A percentile compares a stretch with the other conserved stretches of the same genome.
Conservation (phyloP, 2,797 vertebrate species). For the Pseudomugil gertrudae region DNA sequence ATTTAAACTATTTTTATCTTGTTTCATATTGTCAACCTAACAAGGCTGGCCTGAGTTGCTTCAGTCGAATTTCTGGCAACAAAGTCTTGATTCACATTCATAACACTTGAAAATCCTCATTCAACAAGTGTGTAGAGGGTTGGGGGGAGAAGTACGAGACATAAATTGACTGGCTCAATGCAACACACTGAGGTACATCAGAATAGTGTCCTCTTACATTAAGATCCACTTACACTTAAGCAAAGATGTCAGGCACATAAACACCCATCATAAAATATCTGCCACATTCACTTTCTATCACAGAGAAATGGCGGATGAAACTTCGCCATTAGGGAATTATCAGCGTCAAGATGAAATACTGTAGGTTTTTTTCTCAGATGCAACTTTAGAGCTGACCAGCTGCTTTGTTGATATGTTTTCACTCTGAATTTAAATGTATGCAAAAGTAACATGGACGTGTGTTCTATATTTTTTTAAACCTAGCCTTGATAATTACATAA, state of each 20-base stretch:
- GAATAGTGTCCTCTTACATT: conserved; percentile 64
- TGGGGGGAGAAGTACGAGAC: conserved; percentile 33
- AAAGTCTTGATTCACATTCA: conserved; percentile 59
- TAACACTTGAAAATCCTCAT: conserved; percentile 54
- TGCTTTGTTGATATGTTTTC: conserved; percentile 83
- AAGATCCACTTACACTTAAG: conserved; percentile 77
- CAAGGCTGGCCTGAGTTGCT: conserved; percentile 74
- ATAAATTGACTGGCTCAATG: conserved; percentile 46
- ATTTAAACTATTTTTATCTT: conserved; percentile 79
- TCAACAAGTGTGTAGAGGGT: conserved; percentile 41
- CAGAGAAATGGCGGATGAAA: conserved; percentile 54
- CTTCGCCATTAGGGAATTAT: conserved; percentile 48
- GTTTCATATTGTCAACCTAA: conserved; percentile 79
- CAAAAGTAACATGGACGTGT: conserved; percentile 86
- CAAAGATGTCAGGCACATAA: conserved; percentile 81
- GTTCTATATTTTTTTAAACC: conserved; percentile 87
- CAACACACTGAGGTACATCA: conserved; percentile 46
- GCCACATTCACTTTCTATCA: conserved; percentile 68
- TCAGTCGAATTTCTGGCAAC: conserved; percentile 61
- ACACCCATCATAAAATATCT: conserved; percentile 66
- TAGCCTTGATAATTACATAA: conserved; percentile 89
- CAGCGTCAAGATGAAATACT: conserved; percentile 56
- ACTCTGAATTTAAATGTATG: conserved; percentile 86
- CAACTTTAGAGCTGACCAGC: conserved; percentile 82
- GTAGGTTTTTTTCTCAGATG: conserved; percentile 76